Evolutionary conservation across 2,113 vertebrate genomes (phyloP).

Genomic region (Scomber japonicus): DNA sequence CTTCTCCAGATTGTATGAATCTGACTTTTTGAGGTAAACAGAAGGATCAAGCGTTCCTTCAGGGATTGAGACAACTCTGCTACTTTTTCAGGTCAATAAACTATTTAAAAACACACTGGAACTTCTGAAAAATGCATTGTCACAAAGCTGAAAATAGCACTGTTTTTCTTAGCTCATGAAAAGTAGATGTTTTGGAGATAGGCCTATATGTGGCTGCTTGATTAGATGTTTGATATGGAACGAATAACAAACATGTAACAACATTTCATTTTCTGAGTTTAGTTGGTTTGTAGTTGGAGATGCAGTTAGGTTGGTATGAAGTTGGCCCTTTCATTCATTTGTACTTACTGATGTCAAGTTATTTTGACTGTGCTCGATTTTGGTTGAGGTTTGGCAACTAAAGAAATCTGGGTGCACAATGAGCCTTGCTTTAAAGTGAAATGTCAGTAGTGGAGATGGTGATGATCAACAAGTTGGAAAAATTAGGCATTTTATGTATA

Average conservation of each 20-base stretch:
- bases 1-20: neutral
- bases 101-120: neutral
- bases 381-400: neutral
- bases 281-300: neutral
- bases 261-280: neutral
- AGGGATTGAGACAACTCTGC: neutral
- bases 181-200: conserved; percentile 3
- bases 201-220: neutral
- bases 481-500: neutral
- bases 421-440: neutral
- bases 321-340: neutral
- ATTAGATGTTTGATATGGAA: neutral
- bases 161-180: neutral
- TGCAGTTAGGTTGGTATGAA: neutral
- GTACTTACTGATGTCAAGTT: neutral
- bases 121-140: neutral
- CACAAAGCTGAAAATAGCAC: neutral
- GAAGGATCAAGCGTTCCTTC: neutral
- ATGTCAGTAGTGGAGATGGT: neutral
- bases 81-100: conserved; percentile 4
- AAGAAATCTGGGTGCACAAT: neutral
- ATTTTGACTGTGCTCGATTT: neutral
- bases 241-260: neutral
- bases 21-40: conserved; percentile 1
- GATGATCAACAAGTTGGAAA: neutral